phyloP scores from a whole-genome alignment of 1,140 invertebrate species.

The Andricus grossulariae region DNA sequence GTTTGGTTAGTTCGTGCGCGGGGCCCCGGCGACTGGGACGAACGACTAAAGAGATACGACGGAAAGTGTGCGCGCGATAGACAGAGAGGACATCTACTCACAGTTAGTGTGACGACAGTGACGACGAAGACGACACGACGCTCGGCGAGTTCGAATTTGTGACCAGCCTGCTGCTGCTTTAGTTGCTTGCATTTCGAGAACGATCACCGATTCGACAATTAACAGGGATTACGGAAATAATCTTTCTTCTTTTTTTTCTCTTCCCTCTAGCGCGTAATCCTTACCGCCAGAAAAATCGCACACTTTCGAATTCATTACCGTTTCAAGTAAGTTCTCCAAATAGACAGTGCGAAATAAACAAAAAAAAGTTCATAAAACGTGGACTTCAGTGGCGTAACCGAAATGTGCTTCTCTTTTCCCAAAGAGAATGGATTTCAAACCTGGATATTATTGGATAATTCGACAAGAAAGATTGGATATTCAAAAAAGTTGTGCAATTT shows the following conservation, averaged over 20 bases:
- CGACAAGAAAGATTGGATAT: no score
- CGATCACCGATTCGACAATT: conserved; percentile 41
- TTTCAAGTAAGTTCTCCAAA: conserved; percentile 20
- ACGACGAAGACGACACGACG: conserved; percentile 52
- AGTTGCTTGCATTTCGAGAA: conserved; percentile 31
- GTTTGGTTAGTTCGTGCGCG: conserved; percentile 75
- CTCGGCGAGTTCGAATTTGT: conserved; percentile 16
- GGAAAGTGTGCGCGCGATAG: conserved; percentile 55
- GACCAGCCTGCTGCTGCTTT: not conserved
- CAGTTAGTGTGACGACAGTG: conserved; percentile 49
- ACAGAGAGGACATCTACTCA: conserved; percentile 13
- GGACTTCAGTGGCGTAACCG: conserved; percentile 7
- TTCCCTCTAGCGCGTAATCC: conserved; percentile 1
- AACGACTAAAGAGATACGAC: conserved; percentile 57
- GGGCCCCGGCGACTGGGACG: conserved; percentile 74
- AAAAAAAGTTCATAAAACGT: not conserved
- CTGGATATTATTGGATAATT: no score
- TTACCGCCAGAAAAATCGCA: conserved; percentile 30
- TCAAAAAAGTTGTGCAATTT: not conserved
- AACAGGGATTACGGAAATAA: conserved; percentile 34
- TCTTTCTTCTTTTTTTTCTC: conserved; percentile 18
- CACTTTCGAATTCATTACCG: conserved; percentile 15
- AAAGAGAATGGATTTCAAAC: no score
- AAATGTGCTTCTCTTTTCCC: not conserved
- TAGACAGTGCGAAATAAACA: not conserved